Percentiles rank a stretch among this genome's conserved stretches.
Conservation (phyloP, 2,113 vertebrate species). For the Salvator merianae region DNA sequence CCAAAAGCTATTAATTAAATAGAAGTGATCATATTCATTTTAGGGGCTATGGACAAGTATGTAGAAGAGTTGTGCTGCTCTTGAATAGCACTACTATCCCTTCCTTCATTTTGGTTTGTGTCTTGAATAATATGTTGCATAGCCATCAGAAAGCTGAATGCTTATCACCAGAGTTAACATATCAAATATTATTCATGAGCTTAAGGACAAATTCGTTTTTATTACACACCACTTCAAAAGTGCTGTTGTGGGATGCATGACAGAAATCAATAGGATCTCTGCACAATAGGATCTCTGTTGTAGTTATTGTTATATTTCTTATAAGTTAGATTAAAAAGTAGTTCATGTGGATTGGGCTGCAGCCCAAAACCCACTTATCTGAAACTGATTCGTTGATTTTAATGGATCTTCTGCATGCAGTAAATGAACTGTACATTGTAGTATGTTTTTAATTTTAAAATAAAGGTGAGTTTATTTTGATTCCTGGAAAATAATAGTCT, state of each 20-base stretch:
- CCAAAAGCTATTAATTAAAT: no score
- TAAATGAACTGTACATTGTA: conserved; percentile 1
- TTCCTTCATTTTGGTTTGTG: no score
- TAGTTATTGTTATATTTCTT: no score
- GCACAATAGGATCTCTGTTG: no score
- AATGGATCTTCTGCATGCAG: neutral
- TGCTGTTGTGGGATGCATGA: neutral
- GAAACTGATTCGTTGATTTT: neutral
- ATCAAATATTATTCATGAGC: neutral
- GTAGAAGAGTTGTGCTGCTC: no score
- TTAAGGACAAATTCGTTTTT: neutral
- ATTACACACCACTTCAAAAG: neutral
- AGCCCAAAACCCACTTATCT: neutral
- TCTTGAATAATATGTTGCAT: no score
- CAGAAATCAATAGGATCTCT: neutral
- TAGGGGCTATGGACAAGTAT: no score
- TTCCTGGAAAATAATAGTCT: conserved; percentile 6
- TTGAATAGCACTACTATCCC: no score
- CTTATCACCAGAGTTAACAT: no score
- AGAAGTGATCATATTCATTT: no score
- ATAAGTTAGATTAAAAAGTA: neutral
- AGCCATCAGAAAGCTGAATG: no score
- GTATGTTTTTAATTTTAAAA: neutral
- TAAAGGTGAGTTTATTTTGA: neutral
- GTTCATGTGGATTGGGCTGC: neutral